Base-by-base conservation (phyloP, 2,113 vertebrate species). In the Cebus imitator region DNA sequence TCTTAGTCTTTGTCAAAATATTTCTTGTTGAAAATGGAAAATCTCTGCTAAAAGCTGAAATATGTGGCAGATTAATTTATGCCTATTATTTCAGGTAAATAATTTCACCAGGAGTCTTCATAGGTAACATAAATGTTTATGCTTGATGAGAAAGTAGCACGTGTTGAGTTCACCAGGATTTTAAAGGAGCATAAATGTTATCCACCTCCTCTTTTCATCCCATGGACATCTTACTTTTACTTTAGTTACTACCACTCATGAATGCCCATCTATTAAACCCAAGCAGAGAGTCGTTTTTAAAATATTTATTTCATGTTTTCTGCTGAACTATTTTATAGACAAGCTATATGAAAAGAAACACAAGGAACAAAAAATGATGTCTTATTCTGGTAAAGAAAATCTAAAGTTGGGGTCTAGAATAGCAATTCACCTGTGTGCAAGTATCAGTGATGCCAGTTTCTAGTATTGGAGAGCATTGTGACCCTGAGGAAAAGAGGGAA, bases 1-100 rank as follows among this genome's bases (percentile, higher is more conserved):
- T 50, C 81, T 94, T 75, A 27, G 18, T 78, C 57, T 76, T 92
- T 91, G 76, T 97, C 87, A 98, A 86, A 96, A 95, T 83, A 96
- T 96, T 97, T 76, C 73, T 40, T 72, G 21, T 30, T 37, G 50
- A 35, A 45, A 89, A n/a, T 8, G 48, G 6, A 43, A 83, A 48
- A 12, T 4, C 11, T 72, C 50, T 40, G 61, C 27, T 61, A 45
- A 80, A 91, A 58, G 57, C 61, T 72, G 52, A 55, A 83, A 75
- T 48, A 9, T 78, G 27, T 50, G 55, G 64, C 85, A 87, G n/a
- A 75, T 81, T 86, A 80, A 95, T 89, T 70, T 17, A 40, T 76
- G 64, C 43, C 21, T 80, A 37, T 82, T 93, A 70, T 61, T 93
- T 78, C 73, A 94, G 68, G 91, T 92, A 75, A 91, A 75, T 91